phyloP scores from a whole-genome alignment of 1,140 invertebrate genomes.

The Drosophila repleta region DNA sequence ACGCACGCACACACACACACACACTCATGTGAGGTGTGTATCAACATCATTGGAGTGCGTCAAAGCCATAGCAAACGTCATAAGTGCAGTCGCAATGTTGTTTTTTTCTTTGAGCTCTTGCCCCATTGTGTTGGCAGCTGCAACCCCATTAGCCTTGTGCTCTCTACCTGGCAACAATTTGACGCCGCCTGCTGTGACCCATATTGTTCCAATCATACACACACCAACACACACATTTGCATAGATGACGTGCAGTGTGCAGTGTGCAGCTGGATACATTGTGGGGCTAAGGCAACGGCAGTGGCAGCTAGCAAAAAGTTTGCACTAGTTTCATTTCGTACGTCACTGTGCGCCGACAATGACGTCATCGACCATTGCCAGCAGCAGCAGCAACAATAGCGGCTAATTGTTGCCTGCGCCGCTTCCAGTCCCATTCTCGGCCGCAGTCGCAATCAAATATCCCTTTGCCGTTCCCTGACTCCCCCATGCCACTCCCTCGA shows the following conservation, averaged over 20 bases:
- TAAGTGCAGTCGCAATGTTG: slow-evolving; percentile 34
- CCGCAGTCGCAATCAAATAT: too few relatives aligned
- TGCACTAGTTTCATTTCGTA: slow-evolving; percentile 53
- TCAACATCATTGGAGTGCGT: slow-evolving; percentile 48
- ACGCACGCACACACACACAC: slow-evolving; percentile 13
- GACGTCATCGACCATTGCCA: slow-evolving; percentile 42
- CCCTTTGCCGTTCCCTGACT: not conserved
- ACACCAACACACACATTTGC: not conserved
- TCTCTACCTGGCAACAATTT: slow-evolving; percentile 69
- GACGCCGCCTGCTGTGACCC: slow-evolving; percentile 48
- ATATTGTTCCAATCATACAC: slow-evolving; percentile 36
- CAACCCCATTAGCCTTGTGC: slow-evolving; percentile 54
- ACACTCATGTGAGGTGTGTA: not conserved
- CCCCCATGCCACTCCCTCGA: not conserved
- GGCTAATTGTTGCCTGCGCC: slow-evolving; percentile 15
- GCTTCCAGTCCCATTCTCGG: not conserved
- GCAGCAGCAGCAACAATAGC: slow-evolving; percentile 1
- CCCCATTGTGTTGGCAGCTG: not conserved
- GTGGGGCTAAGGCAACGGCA: not conserved
- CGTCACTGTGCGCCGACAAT: slow-evolving; percentile 37
- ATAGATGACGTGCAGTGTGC: slow-evolving; percentile 30
- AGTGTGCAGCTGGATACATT: not conserved
- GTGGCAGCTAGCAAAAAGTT: slow-evolving; percentile 3
- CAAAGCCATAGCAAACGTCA: slow-evolving; percentile 74
- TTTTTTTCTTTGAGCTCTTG: not conserved